Percentiles rank a stretch among this genome's conserved stretches.
These are phyloP conservation scores for Sorex fumeus DNA, from an alignment of 2,113 vertebrate genomes.

Conservation along the genomic window DNA sequence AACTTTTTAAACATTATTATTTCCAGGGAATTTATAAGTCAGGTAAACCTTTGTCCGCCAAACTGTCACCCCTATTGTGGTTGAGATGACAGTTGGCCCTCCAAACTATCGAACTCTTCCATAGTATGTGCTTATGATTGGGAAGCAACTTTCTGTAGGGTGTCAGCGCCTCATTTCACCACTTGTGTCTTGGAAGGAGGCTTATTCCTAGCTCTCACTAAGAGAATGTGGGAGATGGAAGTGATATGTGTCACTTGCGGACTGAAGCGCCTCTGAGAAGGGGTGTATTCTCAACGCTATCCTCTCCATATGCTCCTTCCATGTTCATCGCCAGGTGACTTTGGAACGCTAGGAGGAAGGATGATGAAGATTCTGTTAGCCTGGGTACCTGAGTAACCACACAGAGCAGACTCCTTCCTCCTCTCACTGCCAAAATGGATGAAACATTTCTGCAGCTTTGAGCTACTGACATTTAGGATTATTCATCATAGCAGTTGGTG, in stretches of 20 bases:
- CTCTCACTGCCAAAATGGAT: background rate
- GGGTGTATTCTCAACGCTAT: background rate
- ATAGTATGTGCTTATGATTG: background rate
- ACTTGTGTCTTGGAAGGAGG: background rate
- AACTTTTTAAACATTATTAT: conserved; percentile 12
- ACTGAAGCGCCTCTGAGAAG: background rate
- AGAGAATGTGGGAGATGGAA: background rate
- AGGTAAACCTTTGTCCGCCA: conserved; percentile 7
- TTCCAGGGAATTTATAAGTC: background rate
- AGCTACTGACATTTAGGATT: conserved; percentile 54
- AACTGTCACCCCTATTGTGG: background rate
- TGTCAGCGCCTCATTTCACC: background rate
- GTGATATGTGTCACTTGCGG: background rate
- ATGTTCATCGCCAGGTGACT: background rate
- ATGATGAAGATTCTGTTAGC: conserved; percentile 11
- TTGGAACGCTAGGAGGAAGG: conserved; percentile 25
- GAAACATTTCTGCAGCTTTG: conserved; percentile 26
- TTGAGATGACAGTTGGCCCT: conserved; percentile 11
- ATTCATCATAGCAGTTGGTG: conserved; percentile 27
- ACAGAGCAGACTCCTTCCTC: background rate
- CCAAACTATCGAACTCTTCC: background rate
- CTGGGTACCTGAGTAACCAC: background rate
- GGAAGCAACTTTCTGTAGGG: background rate
- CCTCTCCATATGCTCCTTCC: background rate
- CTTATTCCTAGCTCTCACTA: background rate